Evolutionary conservation across 2,888 invertebrate genomes (phyloP), one percentile per base, ranked within the genome.

Genomic region (Eristalis pertinax): DNA sequence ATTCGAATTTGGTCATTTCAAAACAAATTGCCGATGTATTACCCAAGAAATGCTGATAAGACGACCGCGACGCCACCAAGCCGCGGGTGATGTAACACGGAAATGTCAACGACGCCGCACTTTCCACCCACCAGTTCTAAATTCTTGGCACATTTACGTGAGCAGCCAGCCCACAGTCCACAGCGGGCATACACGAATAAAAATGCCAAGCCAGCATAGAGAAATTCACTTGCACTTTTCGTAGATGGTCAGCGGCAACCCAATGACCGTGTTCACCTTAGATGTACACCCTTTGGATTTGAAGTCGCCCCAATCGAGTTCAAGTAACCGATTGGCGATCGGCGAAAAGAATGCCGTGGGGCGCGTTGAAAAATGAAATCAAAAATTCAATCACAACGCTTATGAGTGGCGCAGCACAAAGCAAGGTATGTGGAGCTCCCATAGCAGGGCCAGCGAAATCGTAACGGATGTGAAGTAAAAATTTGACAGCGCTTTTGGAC

Each of bases 161-260:
- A 74, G 64, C 26, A 50, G 11, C 77, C 11, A 76, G 13, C 70
- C 77, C 76, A 75, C 41, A 67, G 32, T n/a, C n/a, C 24, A 24
- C 26, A n/a, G n/a, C n/a, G n/a, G 26, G 38, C 38, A 64, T 32
- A 26, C 26, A n/a, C 56, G n/a, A n/a, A 4, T 11, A 29, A 41
- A 32, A 84, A 19, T 41, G 38, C 50, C 67, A 24, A 80, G 50
- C n/a, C 7, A 43, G 32, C 43, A n/a, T n/a, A 78, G 88, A 78
- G 88, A 88, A 88, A 88, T 88, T 88, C 84, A 88, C 88, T 88
- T 88, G 84, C 88, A 88, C 88, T 88, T 88, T 88, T 75, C 26
- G 41, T 24, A 41, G 73, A 62, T 50, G 64, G 76, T 24, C 69
- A 77, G 56, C 19, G 68, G 38, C 84, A 84, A 88, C 88, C 88